Conservation (phyloP, 2,113 vertebrate genomes). For the Blennius ocellaris region DNA sequence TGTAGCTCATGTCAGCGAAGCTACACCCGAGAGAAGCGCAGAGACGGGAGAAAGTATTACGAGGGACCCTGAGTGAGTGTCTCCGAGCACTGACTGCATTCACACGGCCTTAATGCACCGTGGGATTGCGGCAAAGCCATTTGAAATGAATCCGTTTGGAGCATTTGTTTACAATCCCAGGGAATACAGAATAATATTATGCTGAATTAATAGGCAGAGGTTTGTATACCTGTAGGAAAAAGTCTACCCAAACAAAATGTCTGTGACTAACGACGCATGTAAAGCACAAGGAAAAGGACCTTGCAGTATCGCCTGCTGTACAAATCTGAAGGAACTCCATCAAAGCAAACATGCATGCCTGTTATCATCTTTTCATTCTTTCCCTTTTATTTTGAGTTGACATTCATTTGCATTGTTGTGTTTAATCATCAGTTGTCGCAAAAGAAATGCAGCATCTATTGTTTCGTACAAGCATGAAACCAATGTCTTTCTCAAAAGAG, state of each 20-base stretch:
- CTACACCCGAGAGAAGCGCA: slow-evolving; percentile 33
- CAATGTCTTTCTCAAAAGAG: background rate
- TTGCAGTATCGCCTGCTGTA: slow-evolving; percentile 24
- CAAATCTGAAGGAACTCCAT: slow-evolving; percentile 35
- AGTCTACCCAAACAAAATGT: slow-evolving; percentile 59
- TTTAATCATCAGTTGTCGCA: background rate
- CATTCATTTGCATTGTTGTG: background rate
- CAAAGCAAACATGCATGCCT: slow-evolving; percentile 25
- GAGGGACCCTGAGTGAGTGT: slow-evolving; percentile 39
- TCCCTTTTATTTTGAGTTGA: background rate
- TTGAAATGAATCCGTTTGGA: slow-evolving; percentile 70
- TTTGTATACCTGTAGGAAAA: slow-evolving; percentile 69
- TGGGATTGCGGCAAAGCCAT: slow-evolving; percentile 67
- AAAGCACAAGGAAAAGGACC: slow-evolving; percentile 40
- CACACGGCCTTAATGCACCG: slow-evolving; percentile 65
- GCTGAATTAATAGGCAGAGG: slow-evolving; percentile 68
- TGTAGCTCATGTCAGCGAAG: slow-evolving; percentile 17
- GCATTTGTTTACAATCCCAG: slow-evolving; percentile 70
- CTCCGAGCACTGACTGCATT: slow-evolving; percentile 43
- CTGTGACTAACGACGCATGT: slow-evolving; percentile 71
- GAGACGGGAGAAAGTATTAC: slow-evolving; percentile 40
- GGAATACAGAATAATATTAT: slow-evolving; percentile 67
- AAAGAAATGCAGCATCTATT: background rate
- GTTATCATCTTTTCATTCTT: slow-evolving; percentile 1
- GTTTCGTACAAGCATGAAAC: slow-evolving; percentile 6